These are phyloP conservation scores for Linepithema humile DNA, from an alignment of 1,140 invertebrate species.

Conservation along the genomic window DNA sequence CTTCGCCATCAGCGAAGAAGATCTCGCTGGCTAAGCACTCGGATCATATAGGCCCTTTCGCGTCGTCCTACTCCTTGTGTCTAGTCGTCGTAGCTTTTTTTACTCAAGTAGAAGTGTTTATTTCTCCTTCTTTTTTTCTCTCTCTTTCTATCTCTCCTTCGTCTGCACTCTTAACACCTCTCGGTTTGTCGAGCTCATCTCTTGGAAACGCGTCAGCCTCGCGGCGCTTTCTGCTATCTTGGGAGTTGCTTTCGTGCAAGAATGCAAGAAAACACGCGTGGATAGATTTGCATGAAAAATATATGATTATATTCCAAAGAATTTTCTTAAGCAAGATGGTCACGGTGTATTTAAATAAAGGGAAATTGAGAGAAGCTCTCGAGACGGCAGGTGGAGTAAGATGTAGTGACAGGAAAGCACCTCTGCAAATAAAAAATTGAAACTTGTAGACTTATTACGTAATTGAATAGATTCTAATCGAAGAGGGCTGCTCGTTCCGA, in stretches of 20 bases:
- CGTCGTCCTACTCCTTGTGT: neutral
- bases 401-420: no score
- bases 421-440: no score
- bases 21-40: neutral
- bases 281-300: slow-evolving; percentile 10
- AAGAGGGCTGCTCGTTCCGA: no score
- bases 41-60: slow-evolving; percentile 30
- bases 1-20: neutral
- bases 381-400: no score
- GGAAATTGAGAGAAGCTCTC: no score
- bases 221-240: neutral
- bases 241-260: neutral
- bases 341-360: neutral
- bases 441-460: no score
- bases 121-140: neutral
- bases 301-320: neutral
- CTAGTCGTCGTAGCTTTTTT: slow-evolving; percentile 46
- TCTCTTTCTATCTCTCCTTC: neutral
- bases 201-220: neutral
- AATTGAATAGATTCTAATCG: no score
- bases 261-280: slow-evolving; percentile 13
- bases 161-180: neutral
- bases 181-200: neutral
- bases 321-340: neutral
- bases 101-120: slow-evolving; percentile 48